A percentile compares a stretch with the other conserved stretches of the same genome.
phyloP scores from a whole-genome alignment of 2,888 invertebrate genomes.

The Syritta pipiens region DNA sequence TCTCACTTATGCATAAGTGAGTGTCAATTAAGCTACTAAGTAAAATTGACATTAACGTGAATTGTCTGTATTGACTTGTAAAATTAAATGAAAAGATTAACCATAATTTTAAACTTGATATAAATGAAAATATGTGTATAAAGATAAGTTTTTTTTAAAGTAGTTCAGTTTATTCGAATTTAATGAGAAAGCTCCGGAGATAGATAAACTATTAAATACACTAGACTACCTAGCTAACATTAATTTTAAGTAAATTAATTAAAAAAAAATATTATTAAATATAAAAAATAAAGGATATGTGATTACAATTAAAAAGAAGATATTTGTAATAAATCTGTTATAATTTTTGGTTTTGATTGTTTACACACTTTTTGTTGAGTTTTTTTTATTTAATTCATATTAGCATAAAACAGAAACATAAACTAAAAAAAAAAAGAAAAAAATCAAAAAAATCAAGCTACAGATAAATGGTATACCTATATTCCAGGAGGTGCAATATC shows the following conservation, averaged over 20 bases:
- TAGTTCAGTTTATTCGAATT: conserved; percentile 61
- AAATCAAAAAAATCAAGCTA: not conserved
- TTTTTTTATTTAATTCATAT: no score
- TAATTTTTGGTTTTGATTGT: conserved; percentile 20
- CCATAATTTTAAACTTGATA: conserved; percentile 8
- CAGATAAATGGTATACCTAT: conserved; percentile 15
- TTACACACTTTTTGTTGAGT: conserved; percentile 1
- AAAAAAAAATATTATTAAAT: conserved; percentile 58
- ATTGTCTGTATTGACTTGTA: conserved; percentile 46
- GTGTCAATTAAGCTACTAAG: conserved; percentile 54
- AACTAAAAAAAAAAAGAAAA: conserved; percentile 3
- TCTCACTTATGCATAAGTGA: not conserved
- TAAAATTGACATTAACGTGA: conserved; percentile 45
- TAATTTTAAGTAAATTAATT: conserved; percentile 62
- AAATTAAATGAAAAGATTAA: conserved; percentile 38
- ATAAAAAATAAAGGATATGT: conserved; percentile 60
- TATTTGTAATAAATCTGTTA: conserved; percentile 49
- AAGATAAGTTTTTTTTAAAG: conserved; percentile 19
- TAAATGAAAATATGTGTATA: conserved; percentile 16
- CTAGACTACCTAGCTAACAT: conserved; percentile 55
- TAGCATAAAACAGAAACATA: no score
- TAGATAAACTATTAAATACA: conserved; percentile 55
- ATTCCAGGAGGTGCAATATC: conserved; percentile 54
- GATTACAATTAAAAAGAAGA: conserved; percentile 48
- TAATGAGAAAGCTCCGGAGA: conserved; percentile 54